phyloP scores from a whole-genome alignment of 2,888 invertebrate genomes.

The Hypercompe scribonia region DNA sequence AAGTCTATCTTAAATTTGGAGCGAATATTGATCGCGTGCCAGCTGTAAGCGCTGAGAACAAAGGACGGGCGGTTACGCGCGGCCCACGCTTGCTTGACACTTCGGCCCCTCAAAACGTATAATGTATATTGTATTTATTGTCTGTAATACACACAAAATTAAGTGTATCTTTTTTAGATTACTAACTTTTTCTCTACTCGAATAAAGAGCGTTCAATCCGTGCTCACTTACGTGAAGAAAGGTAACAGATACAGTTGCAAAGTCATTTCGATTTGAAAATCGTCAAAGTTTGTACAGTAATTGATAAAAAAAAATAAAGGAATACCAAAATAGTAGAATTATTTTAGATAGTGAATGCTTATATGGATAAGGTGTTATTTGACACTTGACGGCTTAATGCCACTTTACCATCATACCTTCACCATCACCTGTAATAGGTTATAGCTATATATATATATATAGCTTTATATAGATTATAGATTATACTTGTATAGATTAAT shows the following conservation, averaged over 20 bases:
- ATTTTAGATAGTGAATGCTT: no score
- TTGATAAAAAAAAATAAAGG: slow-evolving; percentile 38
- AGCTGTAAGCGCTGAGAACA: slow-evolving; percentile 60
- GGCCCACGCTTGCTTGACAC: slow-evolving; percentile 43
- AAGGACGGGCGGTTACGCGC: slow-evolving; percentile 58
- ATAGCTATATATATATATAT: no score
- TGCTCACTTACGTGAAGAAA: no score
- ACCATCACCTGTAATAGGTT: no score
- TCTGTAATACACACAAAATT: not conserved
- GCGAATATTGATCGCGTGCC: slow-evolving; percentile 68
- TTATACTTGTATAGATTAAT: no score
- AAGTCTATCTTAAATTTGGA: slow-evolving; percentile 52
- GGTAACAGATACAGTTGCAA: not conserved
- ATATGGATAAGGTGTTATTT: no score
- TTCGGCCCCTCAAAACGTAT: slow-evolving; percentile 5
- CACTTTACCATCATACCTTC: no score
- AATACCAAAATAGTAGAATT: slow-evolving; percentile 21
- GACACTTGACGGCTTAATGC: no score
- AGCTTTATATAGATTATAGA: no score
- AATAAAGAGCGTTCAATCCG: no score
- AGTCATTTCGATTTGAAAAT: not conserved
- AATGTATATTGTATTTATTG: not conserved
- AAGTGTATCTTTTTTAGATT: not conserved
- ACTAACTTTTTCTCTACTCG: not conserved
- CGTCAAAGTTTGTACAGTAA: slow-evolving; percentile 25